phyloP scores from a whole-genome alignment of 1,140 invertebrate genomes.

The Trichonephila inaurata region DNA sequence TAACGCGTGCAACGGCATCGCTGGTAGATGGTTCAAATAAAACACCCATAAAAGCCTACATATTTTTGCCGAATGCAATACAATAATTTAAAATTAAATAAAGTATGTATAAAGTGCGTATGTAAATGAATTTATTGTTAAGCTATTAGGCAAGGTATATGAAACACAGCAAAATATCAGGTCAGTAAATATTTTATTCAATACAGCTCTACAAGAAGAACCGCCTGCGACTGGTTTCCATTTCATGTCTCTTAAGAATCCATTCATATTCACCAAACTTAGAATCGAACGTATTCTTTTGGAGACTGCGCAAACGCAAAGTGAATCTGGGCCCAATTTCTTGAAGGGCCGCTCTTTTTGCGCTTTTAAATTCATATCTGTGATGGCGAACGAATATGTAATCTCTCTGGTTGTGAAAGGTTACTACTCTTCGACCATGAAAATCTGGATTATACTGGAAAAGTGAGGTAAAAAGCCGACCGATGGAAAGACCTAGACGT shows the following conservation, averaged over 20 bases:
- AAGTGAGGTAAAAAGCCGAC: slow-evolving; percentile 95
- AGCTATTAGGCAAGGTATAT: too few species aligned
- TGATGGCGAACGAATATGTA: slow-evolving; percentile 99
- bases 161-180: not conserved
- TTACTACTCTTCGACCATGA: slow-evolving; percentile 93
- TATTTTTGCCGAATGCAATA: too few species aligned
- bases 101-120: too few species aligned
- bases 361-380: slow-evolving; percentile 94
- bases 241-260: slow-evolving; percentile 95
- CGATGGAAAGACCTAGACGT: slow-evolving; percentile 92
- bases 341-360: slow-evolving; percentile 90
- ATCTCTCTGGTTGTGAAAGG: slow-evolving; percentile 99
- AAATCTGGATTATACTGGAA: slow-evolving; percentile 99
- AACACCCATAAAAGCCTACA: too few species aligned
- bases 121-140: too few species aligned
- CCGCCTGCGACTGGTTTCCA: slow-evolving; percentile 93
- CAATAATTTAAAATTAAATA: too few species aligned
- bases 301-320: slow-evolving; percentile 93
- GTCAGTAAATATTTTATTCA: not conserved
- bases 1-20: too few species aligned
- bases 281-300: slow-evolving; percentile 98
- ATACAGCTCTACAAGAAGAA: slow-evolving; percentile 89
- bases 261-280: slow-evolving; percentile 98
- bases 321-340: slow-evolving; percentile 98
- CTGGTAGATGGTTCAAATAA: too few species aligned